Conservation (phyloP, 2,113 vertebrate species). For the Delphinus delphis region DNA sequence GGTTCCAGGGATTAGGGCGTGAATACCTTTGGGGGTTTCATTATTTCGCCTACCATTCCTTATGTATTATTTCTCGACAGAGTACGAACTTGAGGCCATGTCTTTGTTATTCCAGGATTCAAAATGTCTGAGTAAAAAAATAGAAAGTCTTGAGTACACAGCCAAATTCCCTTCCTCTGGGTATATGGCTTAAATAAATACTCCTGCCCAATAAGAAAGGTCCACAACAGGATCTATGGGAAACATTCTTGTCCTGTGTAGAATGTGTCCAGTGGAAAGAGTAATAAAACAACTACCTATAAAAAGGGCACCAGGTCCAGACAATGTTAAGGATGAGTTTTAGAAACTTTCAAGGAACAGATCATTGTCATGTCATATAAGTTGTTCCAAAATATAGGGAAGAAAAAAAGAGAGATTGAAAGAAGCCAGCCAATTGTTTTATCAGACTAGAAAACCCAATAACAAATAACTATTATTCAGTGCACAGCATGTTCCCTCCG, state of each 20-base stretch:
- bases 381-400: background rate
- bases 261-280: background rate
- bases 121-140: background rate
- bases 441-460: background rate
- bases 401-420: background rate
- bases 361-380: background rate
- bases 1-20: background rate
- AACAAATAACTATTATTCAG: background rate
- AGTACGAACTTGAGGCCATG: background rate
- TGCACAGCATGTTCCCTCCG: background rate
- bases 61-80: background rate
- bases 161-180: background rate
- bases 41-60: background rate
- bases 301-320: background rate
- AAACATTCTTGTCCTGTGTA: background rate
- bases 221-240: background rate
- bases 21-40: background rate
- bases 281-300: background rate
- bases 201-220: background rate
- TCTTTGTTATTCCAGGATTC: background rate
- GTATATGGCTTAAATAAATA: background rate
- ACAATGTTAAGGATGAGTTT: background rate
- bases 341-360: background rate
- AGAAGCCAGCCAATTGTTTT: background rate
- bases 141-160: background rate